Evolutionary conservation across 2,113 vertebrate species (phyloP).

Genomic region (Dasypus novemcinctus): DNA sequence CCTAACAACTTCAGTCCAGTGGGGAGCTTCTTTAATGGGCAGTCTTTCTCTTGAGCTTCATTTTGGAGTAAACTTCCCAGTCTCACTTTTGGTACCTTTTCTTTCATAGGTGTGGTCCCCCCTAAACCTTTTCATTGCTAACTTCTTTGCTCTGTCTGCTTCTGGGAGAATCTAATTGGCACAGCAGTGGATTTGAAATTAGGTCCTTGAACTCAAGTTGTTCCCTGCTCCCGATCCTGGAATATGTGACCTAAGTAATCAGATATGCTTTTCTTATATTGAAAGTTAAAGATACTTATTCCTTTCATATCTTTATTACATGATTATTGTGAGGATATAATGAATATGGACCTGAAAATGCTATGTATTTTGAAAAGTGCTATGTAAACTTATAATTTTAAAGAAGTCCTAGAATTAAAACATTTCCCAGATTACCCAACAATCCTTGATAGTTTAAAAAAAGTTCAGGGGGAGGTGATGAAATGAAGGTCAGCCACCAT

Average conservation of each 20-base stretch:
- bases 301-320: background rate
- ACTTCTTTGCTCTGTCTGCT: slow-evolving; percentile 6
- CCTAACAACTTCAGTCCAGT: background rate
- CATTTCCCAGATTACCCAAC: slow-evolving; percentile 31
- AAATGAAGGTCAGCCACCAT: no score
- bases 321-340: background rate
- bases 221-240: background rate
- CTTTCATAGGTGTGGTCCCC: background rate
- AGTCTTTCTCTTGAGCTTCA: background rate
- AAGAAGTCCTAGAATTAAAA: slow-evolving; percentile 26
- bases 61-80: background rate
- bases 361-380: background rate
- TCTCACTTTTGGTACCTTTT: background rate
- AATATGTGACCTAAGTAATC: background rate
- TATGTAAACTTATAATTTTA: background rate
- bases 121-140: background rate
- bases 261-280: background rate
- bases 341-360: background rate
- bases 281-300: slow-evolving; percentile 26
- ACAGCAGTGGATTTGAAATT: background rate
- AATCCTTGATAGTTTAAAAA: background rate
- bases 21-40: background rate
- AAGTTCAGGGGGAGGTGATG: background rate
- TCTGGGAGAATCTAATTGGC: background rate
- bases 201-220: background rate